Conservation (phyloP, 2,888 invertebrate genomes). For the Mantis religiosa region DNA sequence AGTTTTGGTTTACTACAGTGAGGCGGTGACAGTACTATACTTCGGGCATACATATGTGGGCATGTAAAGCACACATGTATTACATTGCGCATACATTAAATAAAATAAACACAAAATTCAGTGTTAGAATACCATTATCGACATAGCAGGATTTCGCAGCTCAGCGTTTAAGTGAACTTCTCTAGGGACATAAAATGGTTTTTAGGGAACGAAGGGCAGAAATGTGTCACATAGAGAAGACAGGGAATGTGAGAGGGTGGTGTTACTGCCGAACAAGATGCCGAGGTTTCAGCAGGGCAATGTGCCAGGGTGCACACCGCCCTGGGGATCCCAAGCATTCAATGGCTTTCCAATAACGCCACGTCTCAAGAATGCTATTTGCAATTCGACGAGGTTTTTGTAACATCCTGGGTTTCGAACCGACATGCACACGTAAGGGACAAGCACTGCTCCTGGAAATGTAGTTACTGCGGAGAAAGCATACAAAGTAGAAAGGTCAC, state of each 20-base stretch:
- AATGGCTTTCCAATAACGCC: not conserved
- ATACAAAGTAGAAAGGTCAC: no score
- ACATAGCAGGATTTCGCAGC: no score
- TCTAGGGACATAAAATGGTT: not conserved
- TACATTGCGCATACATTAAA: no score
- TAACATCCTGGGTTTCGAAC: not conserved
- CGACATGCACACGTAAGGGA: not conserved
- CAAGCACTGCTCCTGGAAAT: no score
- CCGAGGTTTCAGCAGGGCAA: not conserved
- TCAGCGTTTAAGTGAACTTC: not conserved
- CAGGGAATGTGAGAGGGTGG: not conserved
- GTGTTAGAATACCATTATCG: not conserved
- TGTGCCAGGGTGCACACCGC: not conserved
- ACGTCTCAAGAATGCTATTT: not conserved
- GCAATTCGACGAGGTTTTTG: not conserved
- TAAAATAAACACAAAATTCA: not conserved
- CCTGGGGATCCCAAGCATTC: not conserved
- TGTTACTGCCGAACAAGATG: not conserved
- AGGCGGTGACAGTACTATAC: no score
- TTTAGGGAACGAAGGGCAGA: not conserved
- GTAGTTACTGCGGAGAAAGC: no score
- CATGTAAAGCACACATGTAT: no score
- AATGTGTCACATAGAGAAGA: not conserved
- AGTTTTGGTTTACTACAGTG: no score
- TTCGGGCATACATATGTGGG: no score